Base-by-base conservation (phyloP, 2,888 invertebrate species). In the Drosophila gaucha region DNA sequence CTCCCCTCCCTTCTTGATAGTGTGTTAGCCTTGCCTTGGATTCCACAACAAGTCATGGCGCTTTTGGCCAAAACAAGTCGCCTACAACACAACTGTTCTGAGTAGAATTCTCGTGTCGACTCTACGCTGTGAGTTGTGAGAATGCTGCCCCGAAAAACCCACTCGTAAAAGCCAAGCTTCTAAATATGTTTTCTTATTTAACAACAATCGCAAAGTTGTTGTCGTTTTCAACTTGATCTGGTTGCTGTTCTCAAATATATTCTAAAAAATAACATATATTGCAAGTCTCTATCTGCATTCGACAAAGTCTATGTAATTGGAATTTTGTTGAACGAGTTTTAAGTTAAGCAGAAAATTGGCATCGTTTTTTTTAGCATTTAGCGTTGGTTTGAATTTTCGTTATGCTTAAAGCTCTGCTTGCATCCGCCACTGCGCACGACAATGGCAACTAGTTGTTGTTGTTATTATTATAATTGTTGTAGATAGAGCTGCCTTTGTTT, bases 41-140 rank as follows among this genome's bases (percentile, higher is more conserved):
- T 74, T 74, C 73, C 74, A 74, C 73, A 84, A 85, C 85, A 82
- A 85, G 82, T 82, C 85, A 82, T 82, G 79, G 74, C 79, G 85
- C 71, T 77, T 77, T 78, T 82, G 82, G 82, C 82, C 82, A 82
- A 82, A 82, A 85, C 82, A 78, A 82, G 85, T 85, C 82, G 86
- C 82, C 82, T 82, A 82, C 80, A 66, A 77, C 68, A 60, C 64
- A 72, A 52, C 52, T 68, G 51, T 71, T 64, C 57, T 58, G 20
- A 41, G 38, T 20, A 57, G 38, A 56, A 43, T 47, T 68, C 59
- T 50, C 41, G 22, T 51, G 10, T 43, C 33, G 35, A 38, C 36
- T 50, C 24, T 36, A 46, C 2, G 20, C 44, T 62, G 54, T 44
- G 72, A 68, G 22, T 24, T 24, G 24, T 41, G 41, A 10, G 80